Conservation (phyloP, 1,140 invertebrate genomes). For the Pseudomyrmex gracilis region DNA sequence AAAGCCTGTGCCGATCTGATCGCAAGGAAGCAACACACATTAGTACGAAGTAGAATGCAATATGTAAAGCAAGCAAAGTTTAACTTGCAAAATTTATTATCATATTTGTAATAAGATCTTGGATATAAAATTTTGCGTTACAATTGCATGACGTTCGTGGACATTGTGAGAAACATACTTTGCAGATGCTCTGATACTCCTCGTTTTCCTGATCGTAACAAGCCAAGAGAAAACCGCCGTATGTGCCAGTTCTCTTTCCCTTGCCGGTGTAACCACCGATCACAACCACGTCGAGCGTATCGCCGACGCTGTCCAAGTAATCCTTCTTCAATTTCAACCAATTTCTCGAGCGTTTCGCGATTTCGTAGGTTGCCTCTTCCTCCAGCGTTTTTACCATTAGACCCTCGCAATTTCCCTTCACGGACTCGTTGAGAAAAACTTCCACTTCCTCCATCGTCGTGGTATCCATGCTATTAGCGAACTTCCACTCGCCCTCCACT, state of each 20-base stretch:
- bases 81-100: not conserved
- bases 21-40: constrained; percentile 61
- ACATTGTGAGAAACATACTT: constrained; percentile 85
- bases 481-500: constrained; percentile 94
- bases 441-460: constrained; percentile 96
- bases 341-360: constrained; percentile 98
- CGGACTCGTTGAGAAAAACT: constrained; percentile 97
- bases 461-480: constrained; percentile 94
- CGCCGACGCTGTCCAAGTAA: constrained; percentile 97
- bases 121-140: constrained; percentile 8
- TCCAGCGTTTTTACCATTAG: constrained; percentile 99
- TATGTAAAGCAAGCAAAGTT: not conserved
- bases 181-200: constrained; percentile 97
- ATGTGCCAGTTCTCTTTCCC: constrained; percentile 97
- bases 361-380: constrained; percentile 98
- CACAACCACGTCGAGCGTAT: constrained; percentile 97
- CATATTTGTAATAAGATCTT: not conserved
- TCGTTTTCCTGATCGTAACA: constrained; percentile 98
- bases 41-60: constrained; percentile 28
- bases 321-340: not conserved
- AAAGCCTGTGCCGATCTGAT: constrained; percentile 98
- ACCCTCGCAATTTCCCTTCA: constrained; percentile 99
- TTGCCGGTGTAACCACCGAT: constrained; percentile 98
- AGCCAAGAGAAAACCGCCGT: constrained; percentile 98
- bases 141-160: not conserved